phyloP scores from a whole-genome alignment of 2,888 invertebrate species.

The Heteromyza rotundicornis region DNA sequence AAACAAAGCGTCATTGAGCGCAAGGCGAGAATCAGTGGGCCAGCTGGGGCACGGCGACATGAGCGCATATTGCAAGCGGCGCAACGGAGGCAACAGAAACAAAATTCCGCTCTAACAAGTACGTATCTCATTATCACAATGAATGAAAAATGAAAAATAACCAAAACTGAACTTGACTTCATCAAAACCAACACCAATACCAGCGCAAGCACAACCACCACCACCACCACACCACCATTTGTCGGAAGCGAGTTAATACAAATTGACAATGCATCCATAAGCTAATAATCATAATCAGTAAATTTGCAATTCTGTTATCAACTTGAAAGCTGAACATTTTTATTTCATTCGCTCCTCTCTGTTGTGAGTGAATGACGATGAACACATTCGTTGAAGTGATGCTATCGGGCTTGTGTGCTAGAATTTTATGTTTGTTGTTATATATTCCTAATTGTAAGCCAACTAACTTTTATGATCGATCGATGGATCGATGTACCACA shows the following conservation, averaged over 20 bases:
- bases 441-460: neutral
- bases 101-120: constrained; percentile 62
- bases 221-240: neutral
- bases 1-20: constrained; percentile 96
- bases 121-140: too few species aligned
- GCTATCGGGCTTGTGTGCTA: neutral
- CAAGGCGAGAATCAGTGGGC: constrained; percentile 82
- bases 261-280: neutral
- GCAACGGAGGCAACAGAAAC: constrained; percentile 64
- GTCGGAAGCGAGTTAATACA: constrained; percentile 2
- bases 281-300: neutral
- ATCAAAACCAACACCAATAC: neutral
- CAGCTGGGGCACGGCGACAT: constrained; percentile 82
- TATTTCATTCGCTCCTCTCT: too few species aligned
- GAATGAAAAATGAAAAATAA: neutral
- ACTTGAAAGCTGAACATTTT: neutral
- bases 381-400: too few species aligned
- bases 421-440: neutral
- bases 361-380: too few species aligned
- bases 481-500: neutral
- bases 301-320: neutral
- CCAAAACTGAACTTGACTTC: neutral
- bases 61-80: constrained; percentile 74
- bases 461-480: neutral
- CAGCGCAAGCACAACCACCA: neutral